Percentiles rank a stretch among this genome's conserved stretches.
Evolutionary conservation across 1,140 invertebrate species (phyloP).

Genomic region (Physella acuta): DNA sequence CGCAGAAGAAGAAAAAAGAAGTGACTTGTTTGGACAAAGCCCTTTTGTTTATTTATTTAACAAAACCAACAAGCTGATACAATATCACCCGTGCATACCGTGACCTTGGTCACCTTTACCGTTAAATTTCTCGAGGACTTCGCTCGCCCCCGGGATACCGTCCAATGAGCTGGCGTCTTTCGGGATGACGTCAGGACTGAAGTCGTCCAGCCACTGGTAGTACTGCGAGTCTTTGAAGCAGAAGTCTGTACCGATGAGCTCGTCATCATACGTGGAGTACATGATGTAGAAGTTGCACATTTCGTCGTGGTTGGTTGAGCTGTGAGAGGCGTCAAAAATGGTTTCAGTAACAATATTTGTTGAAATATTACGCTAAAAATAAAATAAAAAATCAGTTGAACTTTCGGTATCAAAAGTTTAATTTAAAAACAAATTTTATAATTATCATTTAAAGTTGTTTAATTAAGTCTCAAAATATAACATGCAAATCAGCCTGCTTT

Average conservation of each 20-base stretch:
- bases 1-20: too few species aligned
- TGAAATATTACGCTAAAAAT: not conserved
- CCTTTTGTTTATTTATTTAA: too few species aligned
- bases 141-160: conserved; percentile 33
- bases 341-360: not conserved
- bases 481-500: not conserved
- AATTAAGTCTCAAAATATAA: not conserved
- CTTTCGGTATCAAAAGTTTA: not conserved
- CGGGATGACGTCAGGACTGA: conserved; percentile 4
- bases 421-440: not conserved
- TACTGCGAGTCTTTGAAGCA: conserved; percentile 35
- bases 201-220: conserved; percentile 30
- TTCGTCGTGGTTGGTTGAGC: conserved; percentile 41
- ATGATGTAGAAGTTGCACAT: conserved; percentile 53
- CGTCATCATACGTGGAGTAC: conserved; percentile 38
- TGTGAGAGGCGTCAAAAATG: conserved; percentile 18
- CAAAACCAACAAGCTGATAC: too few species aligned
- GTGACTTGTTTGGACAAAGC: too few species aligned
- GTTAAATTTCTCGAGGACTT: too few species aligned
- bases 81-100: too few species aligned
- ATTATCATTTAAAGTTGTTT: too few species aligned
- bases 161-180: conserved; percentile 33
- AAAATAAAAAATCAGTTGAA: not conserved
- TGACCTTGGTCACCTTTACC: too few species aligned
- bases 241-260: conserved; percentile 25